phyloP scores from a whole-genome alignment of 2,113 vertebrate genomes.

The Morone chrysops region DNA sequence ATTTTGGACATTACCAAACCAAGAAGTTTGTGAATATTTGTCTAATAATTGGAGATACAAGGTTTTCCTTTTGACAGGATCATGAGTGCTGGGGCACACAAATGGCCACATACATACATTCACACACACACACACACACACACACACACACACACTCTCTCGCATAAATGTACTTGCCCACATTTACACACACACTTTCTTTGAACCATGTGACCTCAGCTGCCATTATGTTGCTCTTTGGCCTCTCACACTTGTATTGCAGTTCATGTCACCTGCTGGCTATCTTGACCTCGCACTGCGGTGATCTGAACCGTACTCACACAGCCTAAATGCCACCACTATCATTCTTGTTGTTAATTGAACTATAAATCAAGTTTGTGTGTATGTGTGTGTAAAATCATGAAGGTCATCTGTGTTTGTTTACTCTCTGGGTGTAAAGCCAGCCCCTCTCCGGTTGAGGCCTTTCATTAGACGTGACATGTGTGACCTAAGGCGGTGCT shows the following conservation, averaged over 20 bases:
- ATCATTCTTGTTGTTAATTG: slow-evolving; percentile 71
- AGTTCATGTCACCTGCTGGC: slow-evolving; percentile 2
- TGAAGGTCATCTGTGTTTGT: slow-evolving; percentile 73
- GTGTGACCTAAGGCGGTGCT: slow-evolving; percentile 54
- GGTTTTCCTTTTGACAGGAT: slow-evolving; percentile 6
- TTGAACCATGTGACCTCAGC: slow-evolving; percentile 52
- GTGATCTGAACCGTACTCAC: slow-evolving; percentile 41
- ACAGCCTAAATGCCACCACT: slow-evolving; percentile 62
- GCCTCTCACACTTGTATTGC: slow-evolving; percentile 1
- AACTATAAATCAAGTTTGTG: slow-evolving; percentile 62
- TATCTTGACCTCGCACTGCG: slow-evolving; percentile 27
- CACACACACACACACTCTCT: background rate
- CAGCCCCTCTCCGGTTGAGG: slow-evolving; percentile 27
- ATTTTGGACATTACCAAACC: too few species aligned
- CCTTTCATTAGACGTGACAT: slow-evolving; percentile 68
- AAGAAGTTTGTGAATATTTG: background rate
- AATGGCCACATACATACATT: slow-evolving; percentile 4
- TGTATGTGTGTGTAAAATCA: slow-evolving; percentile 15
- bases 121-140: background rate
- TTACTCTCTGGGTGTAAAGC: slow-evolving; percentile 50
- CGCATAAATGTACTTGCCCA: background rate
- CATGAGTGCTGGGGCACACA: background rate
- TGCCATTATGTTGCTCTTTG: slow-evolving; percentile 10
- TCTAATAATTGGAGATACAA: background rate
- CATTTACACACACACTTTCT: background rate